These are phyloP conservation scores for Melitaea cinxia DNA, from an alignment of 1,140 invertebrate genomes.

Conservation along the genomic window DNA sequence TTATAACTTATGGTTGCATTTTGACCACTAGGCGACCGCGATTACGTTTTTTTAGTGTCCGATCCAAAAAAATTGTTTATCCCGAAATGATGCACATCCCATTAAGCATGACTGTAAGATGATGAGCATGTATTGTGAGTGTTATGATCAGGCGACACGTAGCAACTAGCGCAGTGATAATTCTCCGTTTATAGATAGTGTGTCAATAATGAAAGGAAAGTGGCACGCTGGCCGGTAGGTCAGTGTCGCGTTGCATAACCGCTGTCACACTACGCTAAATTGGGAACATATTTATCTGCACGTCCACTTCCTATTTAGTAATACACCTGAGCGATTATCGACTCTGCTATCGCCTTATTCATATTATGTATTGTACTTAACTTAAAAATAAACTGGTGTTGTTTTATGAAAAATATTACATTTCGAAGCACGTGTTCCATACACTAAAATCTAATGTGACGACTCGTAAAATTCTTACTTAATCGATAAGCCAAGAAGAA, in stretches of 20 bases:
- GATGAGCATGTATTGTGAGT: background rate
- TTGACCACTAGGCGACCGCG: no score
- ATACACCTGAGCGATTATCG: constrained; percentile 26
- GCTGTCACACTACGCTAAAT: constrained; percentile 58
- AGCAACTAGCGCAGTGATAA: constrained; percentile 20
- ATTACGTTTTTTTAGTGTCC: no score
- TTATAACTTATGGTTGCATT: no score
- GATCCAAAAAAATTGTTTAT: no score
- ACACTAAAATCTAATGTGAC: background rate
- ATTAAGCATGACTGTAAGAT: background rate
- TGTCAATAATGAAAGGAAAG: constrained; percentile 79
- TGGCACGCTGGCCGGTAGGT: constrained; percentile 70
- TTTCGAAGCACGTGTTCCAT: background rate
- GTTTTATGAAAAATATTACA: background rate
- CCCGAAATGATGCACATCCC: no score
- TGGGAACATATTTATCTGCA: constrained; percentile 38
- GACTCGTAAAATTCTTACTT: no score
- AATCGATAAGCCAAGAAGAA: no score
- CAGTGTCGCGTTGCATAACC: constrained; percentile 77
- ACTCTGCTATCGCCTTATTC: constrained; percentile 17
- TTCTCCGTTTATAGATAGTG: constrained; percentile 63
- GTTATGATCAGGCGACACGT: constrained; percentile 22
- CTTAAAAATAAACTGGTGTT: background rate
- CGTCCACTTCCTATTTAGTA: constrained; percentile 45
- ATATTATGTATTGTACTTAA: constrained; percentile 9